Evolutionary conservation across 2,888 invertebrate genomes (phyloP).

Genomic region (Leucania comma): DNA sequence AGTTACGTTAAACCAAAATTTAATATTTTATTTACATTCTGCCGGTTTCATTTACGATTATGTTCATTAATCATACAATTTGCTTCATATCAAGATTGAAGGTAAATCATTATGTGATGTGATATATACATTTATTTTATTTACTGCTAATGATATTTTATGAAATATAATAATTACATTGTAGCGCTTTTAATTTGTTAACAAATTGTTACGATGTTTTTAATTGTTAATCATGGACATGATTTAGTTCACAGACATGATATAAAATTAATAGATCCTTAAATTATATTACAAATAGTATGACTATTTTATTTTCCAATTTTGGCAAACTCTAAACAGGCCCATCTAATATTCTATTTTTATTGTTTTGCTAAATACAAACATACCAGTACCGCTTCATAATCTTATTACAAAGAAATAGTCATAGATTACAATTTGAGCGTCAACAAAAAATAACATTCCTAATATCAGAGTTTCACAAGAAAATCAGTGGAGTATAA

Average conservation of each 20-base stretch:
- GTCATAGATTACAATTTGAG: conserved; percentile 16
- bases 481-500: conserved; percentile 1
- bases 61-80: neutral
- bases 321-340: conserved; percentile 16
- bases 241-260: neutral
- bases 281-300: conserved; percentile 22
- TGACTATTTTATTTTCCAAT: conserved; percentile 27
- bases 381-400: conserved; percentile 1
- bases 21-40: neutral
- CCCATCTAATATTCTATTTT: conserved; percentile 7
- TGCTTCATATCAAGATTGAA: neutral
- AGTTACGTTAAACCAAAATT: no score
- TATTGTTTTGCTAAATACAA: neutral
- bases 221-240: no score
- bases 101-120: neutral
- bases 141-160: neutral
- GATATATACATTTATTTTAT: neutral
- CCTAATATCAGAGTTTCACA: neutral
- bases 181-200: conserved; percentile 5
- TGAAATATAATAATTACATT: conserved; percentile 6
- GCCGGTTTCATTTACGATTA: neutral
- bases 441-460: conserved; percentile 16
- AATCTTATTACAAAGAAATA: conserved; percentile 15
- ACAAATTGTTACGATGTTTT: neutral
- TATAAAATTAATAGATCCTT: conserved; percentile 19